These are phyloP conservation scores for Loriculus beryllinus DNA, from an alignment of 2,797 vertebrate species.

Conservation along the genomic window DNA sequence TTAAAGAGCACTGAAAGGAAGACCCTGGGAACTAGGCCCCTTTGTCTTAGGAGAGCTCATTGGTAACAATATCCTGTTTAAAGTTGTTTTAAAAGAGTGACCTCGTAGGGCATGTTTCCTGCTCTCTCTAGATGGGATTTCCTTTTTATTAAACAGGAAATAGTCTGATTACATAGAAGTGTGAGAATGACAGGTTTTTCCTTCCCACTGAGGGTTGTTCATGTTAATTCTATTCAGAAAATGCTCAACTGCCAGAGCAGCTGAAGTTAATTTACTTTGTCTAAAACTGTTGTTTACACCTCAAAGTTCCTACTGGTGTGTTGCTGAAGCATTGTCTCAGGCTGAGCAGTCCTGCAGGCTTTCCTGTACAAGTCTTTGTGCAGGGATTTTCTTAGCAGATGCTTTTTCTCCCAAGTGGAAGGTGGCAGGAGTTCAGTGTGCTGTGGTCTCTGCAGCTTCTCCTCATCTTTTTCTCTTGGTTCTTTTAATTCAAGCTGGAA, in stretches of 20 bases:
- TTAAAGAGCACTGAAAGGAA: not conserved
- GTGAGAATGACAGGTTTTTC: conserved; percentile 66
- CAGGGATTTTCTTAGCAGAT: not conserved
- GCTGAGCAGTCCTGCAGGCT: not conserved
- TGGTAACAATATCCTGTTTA: conserved; percentile 67
- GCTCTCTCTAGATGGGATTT: conserved; percentile 55
- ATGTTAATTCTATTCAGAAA: conserved; percentile 45
- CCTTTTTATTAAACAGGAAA: conserved; percentile 67
- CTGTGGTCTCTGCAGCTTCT: not conserved
- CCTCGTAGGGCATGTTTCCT: conserved; percentile 59
- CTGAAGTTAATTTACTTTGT: conserved; percentile 51
- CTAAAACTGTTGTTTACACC: conserved; percentile 41
- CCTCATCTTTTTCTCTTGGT: accelerated
- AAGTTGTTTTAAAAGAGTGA: conserved; percentile 57
- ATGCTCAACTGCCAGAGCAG: conserved; percentile 4
- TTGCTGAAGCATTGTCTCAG: not conserved
- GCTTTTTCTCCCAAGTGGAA: conserved; percentile 3
- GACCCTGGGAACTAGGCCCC: not conserved
- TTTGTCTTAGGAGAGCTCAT: conserved; percentile 47
- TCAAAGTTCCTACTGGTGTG: conserved; percentile 14
- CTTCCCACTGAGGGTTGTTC: conserved; percentile 42
- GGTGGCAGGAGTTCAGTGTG: not conserved
- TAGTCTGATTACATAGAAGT: conserved; percentile 58
- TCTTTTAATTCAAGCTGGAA: not conserved
- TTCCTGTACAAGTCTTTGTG: not conserved